Percentiles rank a stretch among this genome's conserved stretches.
Conservation (phyloP, 92 coral and sea anemone genomes). For the Siderastrea radians region DNA sequence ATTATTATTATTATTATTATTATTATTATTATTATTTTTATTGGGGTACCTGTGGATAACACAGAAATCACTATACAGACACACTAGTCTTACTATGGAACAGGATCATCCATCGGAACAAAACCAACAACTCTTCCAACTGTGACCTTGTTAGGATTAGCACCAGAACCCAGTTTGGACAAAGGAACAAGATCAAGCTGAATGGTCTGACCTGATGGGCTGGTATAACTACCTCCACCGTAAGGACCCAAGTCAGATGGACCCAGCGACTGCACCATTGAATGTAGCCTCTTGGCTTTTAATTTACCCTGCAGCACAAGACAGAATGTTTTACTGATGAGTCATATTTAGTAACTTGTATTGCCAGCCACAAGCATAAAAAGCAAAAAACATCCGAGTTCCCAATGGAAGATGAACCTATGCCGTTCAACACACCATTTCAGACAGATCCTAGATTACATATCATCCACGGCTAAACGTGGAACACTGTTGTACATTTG, state of each 20-base stretch:
- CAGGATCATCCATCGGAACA: conserved; percentile 92
- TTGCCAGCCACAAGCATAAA: too few species aligned
- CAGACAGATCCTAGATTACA: too few species aligned
- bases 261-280: conserved; percentile 86
- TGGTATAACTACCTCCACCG: conserved; percentile 87
- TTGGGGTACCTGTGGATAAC: too few species aligned
- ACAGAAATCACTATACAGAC: background rate
- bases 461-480: too few species aligned
- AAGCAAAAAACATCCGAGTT: too few species aligned
- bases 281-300: conserved; percentile 87
- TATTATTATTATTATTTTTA: too few species aligned
- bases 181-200: conserved; percentile 69
- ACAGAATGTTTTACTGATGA: too few species aligned
- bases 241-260: conserved; percentile 95
- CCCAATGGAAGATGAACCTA: too few species aligned
- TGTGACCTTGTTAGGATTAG: conserved; percentile 87
- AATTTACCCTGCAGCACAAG: conserved; percentile 77
- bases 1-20: too few species aligned
- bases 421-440: too few species aligned
- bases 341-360: too few species aligned
- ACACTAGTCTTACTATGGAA: conserved; percentile 97
- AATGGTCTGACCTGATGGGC: conserved; percentile 80
- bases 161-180: conserved; percentile 73
- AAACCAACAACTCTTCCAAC: conserved; percentile 95
- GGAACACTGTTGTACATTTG: too few species aligned